These are phyloP conservation scores for Rhizoglyphus robini DNA, from an alignment of 1,140 invertebrate species.

Conservation along the genomic window DNA sequence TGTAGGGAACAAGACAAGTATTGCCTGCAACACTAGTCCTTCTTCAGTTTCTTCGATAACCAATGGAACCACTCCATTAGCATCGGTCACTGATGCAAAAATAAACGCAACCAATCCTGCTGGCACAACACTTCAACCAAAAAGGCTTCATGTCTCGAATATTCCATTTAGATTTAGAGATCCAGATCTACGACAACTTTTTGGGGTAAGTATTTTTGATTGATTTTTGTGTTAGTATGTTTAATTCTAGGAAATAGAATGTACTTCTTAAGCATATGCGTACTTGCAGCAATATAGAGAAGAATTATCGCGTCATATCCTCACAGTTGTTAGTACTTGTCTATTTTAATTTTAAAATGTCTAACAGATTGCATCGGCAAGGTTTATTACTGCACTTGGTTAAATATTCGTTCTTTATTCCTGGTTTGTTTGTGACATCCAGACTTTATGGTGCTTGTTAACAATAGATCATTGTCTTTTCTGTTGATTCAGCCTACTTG, in stretches of 20 bases:
- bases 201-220: conserved; percentile 45
- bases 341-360: too few relatives aligned
- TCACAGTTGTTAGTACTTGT: too few relatives aligned
- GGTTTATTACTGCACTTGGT: too few relatives aligned
- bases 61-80: background rate
- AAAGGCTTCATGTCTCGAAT: conserved; percentile 87
- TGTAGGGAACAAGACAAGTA: background rate
- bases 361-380: too few relatives aligned
- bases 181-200: conserved; percentile 90
- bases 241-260: background rate
- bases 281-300: too few relatives aligned
- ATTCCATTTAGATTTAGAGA: conserved; percentile 98
- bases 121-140: conserved; percentile 32
- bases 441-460: background rate
- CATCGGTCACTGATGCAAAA: background rate
- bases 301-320: too few relatives aligned
- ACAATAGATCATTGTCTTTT: background rate
- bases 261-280: too few relatives aligned
- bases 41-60: background rate
- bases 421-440: too few relatives aligned
- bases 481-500: background rate
- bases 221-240: background rate
- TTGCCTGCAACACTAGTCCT: background rate
- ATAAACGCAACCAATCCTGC: too few relatives aligned
- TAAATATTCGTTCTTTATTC: too few relatives aligned